Conservation (phyloP, 2,797 vertebrate genomes). For the Betta splendens region DNA sequence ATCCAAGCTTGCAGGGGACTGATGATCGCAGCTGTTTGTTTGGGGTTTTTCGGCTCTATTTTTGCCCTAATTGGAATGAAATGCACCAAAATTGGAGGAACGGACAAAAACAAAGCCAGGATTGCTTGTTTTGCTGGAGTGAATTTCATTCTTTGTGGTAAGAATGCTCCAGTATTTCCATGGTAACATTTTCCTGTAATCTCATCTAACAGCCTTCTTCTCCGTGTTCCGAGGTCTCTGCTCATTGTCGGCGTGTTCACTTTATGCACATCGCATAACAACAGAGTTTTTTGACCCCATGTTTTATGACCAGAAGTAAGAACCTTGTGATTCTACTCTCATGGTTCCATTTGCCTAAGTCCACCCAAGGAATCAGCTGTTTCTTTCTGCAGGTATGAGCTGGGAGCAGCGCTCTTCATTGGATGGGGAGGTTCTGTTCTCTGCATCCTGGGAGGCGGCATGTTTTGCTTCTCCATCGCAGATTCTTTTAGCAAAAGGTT, state of each 20-base stretch:
- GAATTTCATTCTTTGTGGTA: constrained; percentile 92
- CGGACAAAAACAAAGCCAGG: constrained; percentile 88
- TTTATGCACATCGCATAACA: constrained; percentile 95
- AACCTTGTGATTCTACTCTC: constrained; percentile 10
- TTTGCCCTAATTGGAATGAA: constrained; percentile 95
- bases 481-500: constrained; percentile 73
- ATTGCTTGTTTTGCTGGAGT: constrained; percentile 89
- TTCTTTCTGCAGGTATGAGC: constrained; percentile 79
- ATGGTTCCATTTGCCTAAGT: too few species aligned
- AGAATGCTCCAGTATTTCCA: constrained; percentile 35
- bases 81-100: constrained; percentile 95
- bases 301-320: constrained; percentile 94
- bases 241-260: constrained; percentile 91
- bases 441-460: constrained; percentile 77
- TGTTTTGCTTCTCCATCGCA: constrained; percentile 80
- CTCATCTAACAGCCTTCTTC: not conserved
- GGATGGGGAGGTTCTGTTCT: constrained; percentile 84
- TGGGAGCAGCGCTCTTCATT: constrained; percentile 84
- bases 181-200: not conserved
- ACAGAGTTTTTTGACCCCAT: constrained; percentile 95
- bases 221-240: constrained; percentile 83
- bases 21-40: constrained; percentile 91
- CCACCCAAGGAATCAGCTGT: not conserved
- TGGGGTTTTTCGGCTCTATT: constrained; percentile 91
- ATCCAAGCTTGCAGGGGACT: constrained; percentile 95